These are phyloP conservation scores for Gobiocypris rarus DNA, from an alignment of 2,113 vertebrate species.

Conservation along the genomic window DNA sequence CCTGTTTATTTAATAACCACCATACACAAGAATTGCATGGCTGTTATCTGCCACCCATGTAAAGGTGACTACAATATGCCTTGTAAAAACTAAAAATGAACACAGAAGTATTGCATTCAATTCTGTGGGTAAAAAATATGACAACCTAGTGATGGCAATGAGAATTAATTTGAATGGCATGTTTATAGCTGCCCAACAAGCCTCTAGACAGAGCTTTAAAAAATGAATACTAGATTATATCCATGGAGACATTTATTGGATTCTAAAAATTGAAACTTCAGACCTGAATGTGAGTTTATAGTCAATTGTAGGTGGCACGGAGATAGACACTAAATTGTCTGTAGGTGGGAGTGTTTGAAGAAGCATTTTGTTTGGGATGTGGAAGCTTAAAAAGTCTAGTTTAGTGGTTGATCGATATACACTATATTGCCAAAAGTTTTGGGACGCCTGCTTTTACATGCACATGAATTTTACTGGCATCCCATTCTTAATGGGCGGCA, in stretches of 20 bases:
- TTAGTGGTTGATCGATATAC: too few species aligned
- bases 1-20: conserved; percentile 25
- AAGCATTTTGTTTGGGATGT: too few species aligned
- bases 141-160: background rate
- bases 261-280: background rate
- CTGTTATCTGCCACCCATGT: conserved; percentile 12
- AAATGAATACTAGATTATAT: too few species aligned
- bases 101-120: background rate
- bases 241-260: background rate
- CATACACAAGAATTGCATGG: background rate
- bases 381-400: too few species aligned
- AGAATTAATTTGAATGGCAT: background rate
- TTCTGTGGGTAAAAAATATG: background rate
- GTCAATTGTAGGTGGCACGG: background rate
- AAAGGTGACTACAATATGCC: background rate
- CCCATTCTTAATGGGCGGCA: too few species aligned
- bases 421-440: too few species aligned
- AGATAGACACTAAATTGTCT: too few species aligned
- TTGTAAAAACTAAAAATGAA: background rate
- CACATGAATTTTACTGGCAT: too few species aligned
- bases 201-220: background rate
- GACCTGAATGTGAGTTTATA: background rate
- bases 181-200: background rate
- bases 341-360: too few species aligned
- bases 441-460: too few species aligned